Base-by-base conservation (phyloP, 2,888 invertebrate genomes). In the Plebejus melissa region DNA sequence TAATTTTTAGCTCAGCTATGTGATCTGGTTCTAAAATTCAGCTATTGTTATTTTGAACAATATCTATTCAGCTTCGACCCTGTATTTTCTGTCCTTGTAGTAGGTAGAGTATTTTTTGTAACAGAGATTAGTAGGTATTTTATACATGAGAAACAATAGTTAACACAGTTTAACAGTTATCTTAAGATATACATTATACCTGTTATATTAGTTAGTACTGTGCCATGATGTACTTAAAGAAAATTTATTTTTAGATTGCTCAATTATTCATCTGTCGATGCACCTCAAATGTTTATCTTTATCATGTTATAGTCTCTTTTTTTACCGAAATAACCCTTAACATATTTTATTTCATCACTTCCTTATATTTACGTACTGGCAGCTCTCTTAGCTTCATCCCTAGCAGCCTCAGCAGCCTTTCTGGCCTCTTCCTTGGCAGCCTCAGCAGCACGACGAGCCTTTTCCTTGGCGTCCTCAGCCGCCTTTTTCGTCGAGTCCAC, bases 401-500 rank as follows among this genome's bases (percentile, higher is more conserved):
- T 86, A 13, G 91, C 90, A 36, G 90, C 88, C 77, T 90, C 89
- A 7, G 90, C 90, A 16, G 90, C 89, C 58, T 75, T 72, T 32
- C 72, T 89, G 46, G 92, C 93, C 71, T 90, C 91, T 16, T 88
- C 87, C 77, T 85, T 87, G 4, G 90, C 89, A 4, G 90, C 88
- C 77, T 90, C 90, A 5, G 91, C 90, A 6, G 90, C 89, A 4
- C 79, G 80, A 57, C 87, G 81, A n/a, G 92, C 93, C 83, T 89
- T 89, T 78, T 90, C 90, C 80, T 91, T 90, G 1, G 93, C 93
- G 0, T 90, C 90, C 76, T 91, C 93, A 0, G 92, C 94, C 0
- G 92, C 90, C 82, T 91, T 91, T 87, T 93, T 93, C 0, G 90
- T 91, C 1, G 84, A 84, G 80, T 92, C 93, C 28, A 92, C 90